Evolutionary conservation across 2,888 invertebrate genomes (phyloP).

Genomic region (Mesorhabditis spiculigera): DNA sequence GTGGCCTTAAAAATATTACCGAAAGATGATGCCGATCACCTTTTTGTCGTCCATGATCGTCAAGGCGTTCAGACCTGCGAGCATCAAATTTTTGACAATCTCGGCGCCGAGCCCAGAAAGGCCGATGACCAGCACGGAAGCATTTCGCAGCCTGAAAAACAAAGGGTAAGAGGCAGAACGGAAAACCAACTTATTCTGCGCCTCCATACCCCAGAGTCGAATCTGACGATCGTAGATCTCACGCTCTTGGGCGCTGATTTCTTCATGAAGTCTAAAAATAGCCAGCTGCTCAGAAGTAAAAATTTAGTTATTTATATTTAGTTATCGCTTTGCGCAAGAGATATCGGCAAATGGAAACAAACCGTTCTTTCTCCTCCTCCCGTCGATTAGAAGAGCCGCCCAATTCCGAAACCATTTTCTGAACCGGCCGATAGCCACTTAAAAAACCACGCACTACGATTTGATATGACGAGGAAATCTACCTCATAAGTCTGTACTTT

Average conservation of each 20-base stretch:
- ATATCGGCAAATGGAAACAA: too few relatives aligned
- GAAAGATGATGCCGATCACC: neutral
- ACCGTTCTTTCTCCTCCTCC: too few relatives aligned
- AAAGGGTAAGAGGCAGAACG: too few relatives aligned
- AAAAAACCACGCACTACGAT: too few relatives aligned
- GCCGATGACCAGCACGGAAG: conserved; percentile 82
- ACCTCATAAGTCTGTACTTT: too few relatives aligned
- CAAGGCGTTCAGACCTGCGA: conserved; percentile 77
- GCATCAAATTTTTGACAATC: conserved; percentile 84
- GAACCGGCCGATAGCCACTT: too few relatives aligned
- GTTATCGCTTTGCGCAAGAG: too few relatives aligned
- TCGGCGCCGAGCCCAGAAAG: conserved; percentile 87
- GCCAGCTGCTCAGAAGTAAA: too few relatives aligned
- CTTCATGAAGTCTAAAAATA: neutral
- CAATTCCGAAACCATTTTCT: too few relatives aligned
- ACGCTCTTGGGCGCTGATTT: neutral
- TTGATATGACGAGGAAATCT: too few relatives aligned
- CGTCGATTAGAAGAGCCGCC: too few relatives aligned
- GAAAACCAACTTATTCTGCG: conserved; percentile 78
- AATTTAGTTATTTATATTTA: too few relatives aligned
- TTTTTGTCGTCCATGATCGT: conserved; percentile 39
- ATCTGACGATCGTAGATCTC: conserved; percentile 71
- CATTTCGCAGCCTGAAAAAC: conserved; percentile 72
- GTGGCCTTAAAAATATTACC: conserved; percentile 56
- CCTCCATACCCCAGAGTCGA: conserved; percentile 96